Percentiles rank a stretch among this genome's conserved stretches.
These are phyloP conservation scores for Arrhamphus sclerolepis DNA, from an alignment of 2,797 vertebrate species.

Conservation along the genomic window DNA sequence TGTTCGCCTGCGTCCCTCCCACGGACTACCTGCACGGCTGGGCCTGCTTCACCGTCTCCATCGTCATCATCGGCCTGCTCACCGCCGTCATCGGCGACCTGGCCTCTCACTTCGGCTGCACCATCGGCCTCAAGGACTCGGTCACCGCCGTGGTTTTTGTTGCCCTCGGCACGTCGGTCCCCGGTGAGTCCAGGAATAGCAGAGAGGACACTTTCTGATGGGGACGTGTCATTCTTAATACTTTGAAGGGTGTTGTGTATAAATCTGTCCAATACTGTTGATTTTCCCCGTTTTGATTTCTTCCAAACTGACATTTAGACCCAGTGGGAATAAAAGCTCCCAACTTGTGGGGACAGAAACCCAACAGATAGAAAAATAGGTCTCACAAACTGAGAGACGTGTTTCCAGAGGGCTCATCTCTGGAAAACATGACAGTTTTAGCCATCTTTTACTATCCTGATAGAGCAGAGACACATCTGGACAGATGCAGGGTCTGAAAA, in stretches of 20 bases:
- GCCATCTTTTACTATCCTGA: no score
- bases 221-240: neutral
- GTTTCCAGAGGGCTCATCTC: no score
- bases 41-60: slow-evolving; percentile 93
- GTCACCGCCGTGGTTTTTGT: slow-evolving; percentile 96
- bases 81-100: slow-evolving; percentile 95
- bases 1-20: slow-evolving; percentile 96
- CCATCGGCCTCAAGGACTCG: slow-evolving; percentile 97
- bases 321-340: no score
- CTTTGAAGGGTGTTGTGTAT: neutral
- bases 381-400: no score
- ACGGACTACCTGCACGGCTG: slow-evolving; percentile 96
- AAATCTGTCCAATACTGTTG: neutral
- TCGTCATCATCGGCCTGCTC: slow-evolving; percentile 93
- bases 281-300: no score
- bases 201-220: neutral
- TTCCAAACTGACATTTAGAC: no score
- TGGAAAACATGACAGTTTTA: no score
- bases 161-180: slow-evolving; percentile 95
- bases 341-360: no score
- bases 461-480: no score
- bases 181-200: slow-evolving; percentile 80
- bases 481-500: no score
- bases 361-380: no score
- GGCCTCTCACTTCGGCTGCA: slow-evolving; percentile 97